These are phyloP conservation scores for Drosophila colorata DNA, from an alignment of 2,888 invertebrate genomes.

Conservation along the genomic window DNA sequence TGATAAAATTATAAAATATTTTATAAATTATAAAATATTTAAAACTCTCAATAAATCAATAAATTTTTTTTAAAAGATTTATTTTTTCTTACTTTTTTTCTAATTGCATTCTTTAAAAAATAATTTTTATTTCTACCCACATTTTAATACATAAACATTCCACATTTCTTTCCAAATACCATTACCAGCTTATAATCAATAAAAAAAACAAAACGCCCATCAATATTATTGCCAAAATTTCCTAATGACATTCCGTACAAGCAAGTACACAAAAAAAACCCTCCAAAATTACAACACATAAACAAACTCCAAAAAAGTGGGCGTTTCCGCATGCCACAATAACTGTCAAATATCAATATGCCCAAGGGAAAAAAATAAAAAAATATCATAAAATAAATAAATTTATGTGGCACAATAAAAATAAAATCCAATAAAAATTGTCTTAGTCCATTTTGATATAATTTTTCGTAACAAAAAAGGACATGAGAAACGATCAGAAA, in stretches of 20 bases:
- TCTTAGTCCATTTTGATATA: constrained; percentile 20
- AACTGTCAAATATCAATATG: constrained; percentile 74
- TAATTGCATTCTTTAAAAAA: not conserved
- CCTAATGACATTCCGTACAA: constrained; percentile 29
- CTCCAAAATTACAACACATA: constrained; percentile 44
- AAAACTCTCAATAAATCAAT: too few relatives aligned
- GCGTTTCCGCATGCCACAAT: constrained; percentile 74
- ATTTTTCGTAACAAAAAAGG: constrained; percentile 52
- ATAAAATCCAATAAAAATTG: constrained; percentile 70
- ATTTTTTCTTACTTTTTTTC: too few relatives aligned
- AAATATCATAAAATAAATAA: constrained; percentile 61
- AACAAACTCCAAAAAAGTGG: constrained; percentile 51
- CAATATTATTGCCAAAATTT: constrained; percentile 21
- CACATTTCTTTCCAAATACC: constrained; percentile 5
- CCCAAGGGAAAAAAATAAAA: constrained; percentile 37
- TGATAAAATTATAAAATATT: too few relatives aligned
- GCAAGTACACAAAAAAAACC: constrained; percentile 21
- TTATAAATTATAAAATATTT: too few relatives aligned
- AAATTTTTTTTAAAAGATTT: too few relatives aligned
- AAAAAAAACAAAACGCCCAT: constrained; percentile 34
- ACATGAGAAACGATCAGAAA: constrained; percentile 40
- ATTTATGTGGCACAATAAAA: constrained; percentile 76
- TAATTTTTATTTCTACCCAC: not conserved
- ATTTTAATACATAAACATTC: not conserved
- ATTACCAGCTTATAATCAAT: constrained; percentile 27